A percentile compares a stretch with the other conserved stretches of the same genome.
Conservation (phyloP, 1,140 invertebrate species). For the Amphibalanus amphitrite region DNA sequence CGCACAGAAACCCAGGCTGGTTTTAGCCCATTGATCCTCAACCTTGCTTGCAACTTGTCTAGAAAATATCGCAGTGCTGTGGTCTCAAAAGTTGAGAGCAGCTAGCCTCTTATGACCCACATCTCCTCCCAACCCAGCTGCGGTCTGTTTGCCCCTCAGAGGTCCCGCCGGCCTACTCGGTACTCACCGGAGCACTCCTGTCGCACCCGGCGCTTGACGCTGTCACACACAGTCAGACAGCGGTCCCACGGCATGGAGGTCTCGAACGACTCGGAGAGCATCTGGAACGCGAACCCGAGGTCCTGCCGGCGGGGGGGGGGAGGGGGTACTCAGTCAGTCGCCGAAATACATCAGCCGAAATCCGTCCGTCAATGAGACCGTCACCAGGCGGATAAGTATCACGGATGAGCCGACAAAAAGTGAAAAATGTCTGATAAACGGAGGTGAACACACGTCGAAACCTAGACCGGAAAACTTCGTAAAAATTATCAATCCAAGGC, state of each 20-base stretch:
- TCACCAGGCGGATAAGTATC: too few relatives aligned
- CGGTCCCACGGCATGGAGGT: slow-evolving; percentile 94
- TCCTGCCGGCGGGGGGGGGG: slow-evolving; percentile 46
- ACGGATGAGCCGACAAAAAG: neutral
- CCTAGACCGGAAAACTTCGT: neutral
- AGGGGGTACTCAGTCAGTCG: too few relatives aligned
- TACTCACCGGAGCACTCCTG: slow-evolving; percentile 46
- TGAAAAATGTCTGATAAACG: neutral
- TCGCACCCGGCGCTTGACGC: slow-evolving; percentile 66
- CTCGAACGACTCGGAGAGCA: slow-evolving; percentile 93
- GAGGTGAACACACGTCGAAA: neutral
- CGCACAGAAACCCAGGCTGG: neutral
- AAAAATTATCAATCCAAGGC: neutral
- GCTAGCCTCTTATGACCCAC: neutral
- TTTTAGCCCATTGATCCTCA: neutral
- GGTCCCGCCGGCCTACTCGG: slow-evolving; percentile 11
- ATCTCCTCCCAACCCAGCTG: neutral
- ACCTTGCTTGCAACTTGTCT: too few relatives aligned
- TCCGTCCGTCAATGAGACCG: too few relatives aligned
- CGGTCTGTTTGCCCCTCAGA: neutral
- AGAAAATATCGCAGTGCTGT: too few relatives aligned
- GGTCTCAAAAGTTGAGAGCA: too few relatives aligned
- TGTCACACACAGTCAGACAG: slow-evolving; percentile 59
- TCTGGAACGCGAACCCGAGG: slow-evolving; percentile 66
- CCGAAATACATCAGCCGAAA: too few relatives aligned